Evolutionary conservation across 2,113 vertebrate genomes (phyloP).

Genomic region (Urocynchramus pylzowi): DNA sequence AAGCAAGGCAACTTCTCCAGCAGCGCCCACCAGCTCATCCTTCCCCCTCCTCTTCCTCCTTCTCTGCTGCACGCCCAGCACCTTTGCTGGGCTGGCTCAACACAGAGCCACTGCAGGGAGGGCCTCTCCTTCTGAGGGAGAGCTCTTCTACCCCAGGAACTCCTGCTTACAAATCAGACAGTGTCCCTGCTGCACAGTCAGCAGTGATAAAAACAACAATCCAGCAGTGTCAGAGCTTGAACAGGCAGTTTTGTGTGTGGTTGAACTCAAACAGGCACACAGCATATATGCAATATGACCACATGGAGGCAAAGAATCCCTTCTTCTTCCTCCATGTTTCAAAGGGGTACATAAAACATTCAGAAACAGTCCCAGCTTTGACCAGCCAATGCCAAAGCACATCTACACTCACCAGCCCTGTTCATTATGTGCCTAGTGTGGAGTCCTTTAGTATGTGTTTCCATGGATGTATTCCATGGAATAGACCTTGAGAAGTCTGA

Average conservation of each 20-base stretch:
- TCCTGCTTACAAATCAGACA: background rate
- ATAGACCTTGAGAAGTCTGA: background rate
- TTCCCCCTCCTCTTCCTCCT: background rate
- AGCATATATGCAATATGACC: background rate
- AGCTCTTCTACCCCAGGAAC: background rate
- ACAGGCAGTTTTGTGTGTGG: background rate
- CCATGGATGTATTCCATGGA: background rate
- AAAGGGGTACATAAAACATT: background rate
- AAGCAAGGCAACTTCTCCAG: background rate
- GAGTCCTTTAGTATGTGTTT: background rate
- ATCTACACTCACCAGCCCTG: background rate
- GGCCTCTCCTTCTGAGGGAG: background rate
- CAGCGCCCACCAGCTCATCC: background rate
- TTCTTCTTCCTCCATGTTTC: background rate
- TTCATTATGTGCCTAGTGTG: background rate
- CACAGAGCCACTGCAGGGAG: background rate
- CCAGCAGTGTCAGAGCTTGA: background rate
- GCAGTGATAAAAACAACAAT: background rate
- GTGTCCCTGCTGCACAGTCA: background rate
- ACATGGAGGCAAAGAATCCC: background rate
- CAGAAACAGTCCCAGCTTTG: background rate
- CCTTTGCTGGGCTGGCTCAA: background rate
- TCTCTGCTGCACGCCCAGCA: background rate
- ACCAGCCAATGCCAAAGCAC: background rate
- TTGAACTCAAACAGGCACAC: background rate